Base-by-base conservation (phyloP, 2,113 vertebrate species). In the Podarcis cretensis region DNA sequence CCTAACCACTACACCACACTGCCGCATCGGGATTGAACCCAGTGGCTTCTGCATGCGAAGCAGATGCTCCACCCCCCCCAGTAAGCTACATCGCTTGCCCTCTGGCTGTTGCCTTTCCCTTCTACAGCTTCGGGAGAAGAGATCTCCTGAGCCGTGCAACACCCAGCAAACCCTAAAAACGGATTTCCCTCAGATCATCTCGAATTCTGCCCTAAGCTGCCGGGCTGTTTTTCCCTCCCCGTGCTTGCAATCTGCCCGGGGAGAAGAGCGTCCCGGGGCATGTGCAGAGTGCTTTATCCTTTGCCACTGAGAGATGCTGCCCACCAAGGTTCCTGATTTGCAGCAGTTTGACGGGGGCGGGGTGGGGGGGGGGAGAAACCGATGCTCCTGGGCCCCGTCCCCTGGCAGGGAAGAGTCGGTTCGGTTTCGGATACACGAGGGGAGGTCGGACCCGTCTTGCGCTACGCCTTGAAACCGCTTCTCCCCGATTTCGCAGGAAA, bases 401-500 rank as follows among this genome's bases (percentile, higher is more conserved):
- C 0, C 76, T 9, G 48, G 54, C 80, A 75, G 14, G 35, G 91
- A 90, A 85, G 32, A 86, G 84, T 65, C 7, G 16, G 86, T 87
- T 92, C 0, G 1, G 81, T 57, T 85, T 43, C 0, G 82, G 32
- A 68, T 30, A 81, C 85, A 6, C 14, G 6, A 2, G n/a, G 82
- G 32, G 12, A 37, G 86, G 13, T 89, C 30, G 0, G 2, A 0
- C 71, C 90, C 43, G 18, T 87, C 68, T 30, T 63, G 78, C 68
- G 12, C 12, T 12, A 2, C 12, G 69, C 88, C 81, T 69, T 90
- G 5, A 48, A 25, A 12, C 27, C 87, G 71, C 66, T 54, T 84
- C 83, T 84, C 59, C 83, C 83, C 87, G 86, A 89, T 91, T 48
- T 75, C n/a, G 85, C 92, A 76, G 89, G 0, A 1, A 89, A 81